These are phyloP conservation scores for Ifrita kowaldi DNA, from an alignment of 2,113 vertebrate species.

Conservation along the genomic window DNA sequence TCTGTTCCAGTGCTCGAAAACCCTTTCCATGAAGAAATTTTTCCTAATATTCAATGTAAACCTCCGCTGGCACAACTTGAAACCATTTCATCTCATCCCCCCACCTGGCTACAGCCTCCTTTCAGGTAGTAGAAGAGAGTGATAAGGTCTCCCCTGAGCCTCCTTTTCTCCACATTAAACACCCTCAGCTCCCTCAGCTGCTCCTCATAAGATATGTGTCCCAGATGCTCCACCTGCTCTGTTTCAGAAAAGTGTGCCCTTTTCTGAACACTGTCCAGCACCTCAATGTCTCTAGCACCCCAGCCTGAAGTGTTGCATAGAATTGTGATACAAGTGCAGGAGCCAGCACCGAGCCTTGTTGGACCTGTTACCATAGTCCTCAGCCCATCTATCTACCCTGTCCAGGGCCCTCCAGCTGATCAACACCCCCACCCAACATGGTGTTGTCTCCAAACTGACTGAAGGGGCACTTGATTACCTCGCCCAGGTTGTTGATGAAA, in stretches of 20 bases:
- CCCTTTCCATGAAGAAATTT: background rate
- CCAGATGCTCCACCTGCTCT: background rate
- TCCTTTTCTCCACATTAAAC: background rate
- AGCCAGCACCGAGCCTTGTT: fast-evolving
- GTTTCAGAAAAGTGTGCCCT: background rate
- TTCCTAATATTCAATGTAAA: background rate
- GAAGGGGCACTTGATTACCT: background rate
- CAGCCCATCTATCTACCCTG: background rate
- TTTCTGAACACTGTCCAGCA: background rate
- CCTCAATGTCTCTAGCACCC: background rate
- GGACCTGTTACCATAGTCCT: background rate
- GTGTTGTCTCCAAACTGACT: background rate
- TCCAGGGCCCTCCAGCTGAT: background rate
- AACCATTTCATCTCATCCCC: background rate
- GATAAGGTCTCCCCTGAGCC: background rate
- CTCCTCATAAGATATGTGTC: too few species aligned
- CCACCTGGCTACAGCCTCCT: background rate
- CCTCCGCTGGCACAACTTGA: background rate
- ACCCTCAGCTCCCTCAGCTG: background rate
- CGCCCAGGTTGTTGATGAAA: too few species aligned
- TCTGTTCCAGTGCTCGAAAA: background rate
- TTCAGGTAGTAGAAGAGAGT: background rate
- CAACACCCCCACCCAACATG: background rate
- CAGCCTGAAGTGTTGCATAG: background rate
- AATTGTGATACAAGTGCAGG: background rate